Evolutionary conservation across 2,113 vertebrate species (phyloP).

Genomic region (Anoura caudifer): DNA sequence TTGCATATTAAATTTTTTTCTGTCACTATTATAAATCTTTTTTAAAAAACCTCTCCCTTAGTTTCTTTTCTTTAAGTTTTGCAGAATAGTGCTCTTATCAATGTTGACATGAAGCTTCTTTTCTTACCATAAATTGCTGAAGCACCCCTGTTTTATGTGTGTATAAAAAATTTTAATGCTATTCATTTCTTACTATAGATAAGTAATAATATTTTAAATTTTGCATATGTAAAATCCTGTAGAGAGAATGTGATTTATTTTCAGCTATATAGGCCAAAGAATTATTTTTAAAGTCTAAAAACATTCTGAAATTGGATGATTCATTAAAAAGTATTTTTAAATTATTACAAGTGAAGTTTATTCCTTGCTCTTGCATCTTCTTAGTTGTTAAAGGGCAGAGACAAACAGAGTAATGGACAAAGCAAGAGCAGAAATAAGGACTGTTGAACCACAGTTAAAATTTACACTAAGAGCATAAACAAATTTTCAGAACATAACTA

Average conservation of each 20-base stretch:
- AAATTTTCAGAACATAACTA: background rate
- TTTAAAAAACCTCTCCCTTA: constrained; percentile 54
- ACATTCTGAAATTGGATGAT: constrained; percentile 8
- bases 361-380: background rate
- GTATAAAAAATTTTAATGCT: background rate
- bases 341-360: constrained; percentile 3
- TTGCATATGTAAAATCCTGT: background rate
- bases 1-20: constrained; percentile 80
- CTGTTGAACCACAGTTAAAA: background rate
- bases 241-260: background rate
- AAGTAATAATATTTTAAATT: constrained; percentile 25
- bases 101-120: background rate
- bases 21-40: constrained; percentile 73
- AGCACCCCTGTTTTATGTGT: background rate
- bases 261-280: background rate
- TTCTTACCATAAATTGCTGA: background rate
- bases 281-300: constrained; percentile 22
- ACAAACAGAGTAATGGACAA: background rate
- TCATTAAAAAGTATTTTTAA: background rate
- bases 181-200: background rate
- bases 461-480: background rate
- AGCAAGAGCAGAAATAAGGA: background rate
- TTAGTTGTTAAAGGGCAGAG: constrained; percentile 20
- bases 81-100: constrained; percentile 55
- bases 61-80: constrained; percentile 66